These are phyloP conservation scores for Caenorhabditis angaria DNA, from an alignment of 2,888 invertebrate species.

Conservation along the genomic window DNA sequence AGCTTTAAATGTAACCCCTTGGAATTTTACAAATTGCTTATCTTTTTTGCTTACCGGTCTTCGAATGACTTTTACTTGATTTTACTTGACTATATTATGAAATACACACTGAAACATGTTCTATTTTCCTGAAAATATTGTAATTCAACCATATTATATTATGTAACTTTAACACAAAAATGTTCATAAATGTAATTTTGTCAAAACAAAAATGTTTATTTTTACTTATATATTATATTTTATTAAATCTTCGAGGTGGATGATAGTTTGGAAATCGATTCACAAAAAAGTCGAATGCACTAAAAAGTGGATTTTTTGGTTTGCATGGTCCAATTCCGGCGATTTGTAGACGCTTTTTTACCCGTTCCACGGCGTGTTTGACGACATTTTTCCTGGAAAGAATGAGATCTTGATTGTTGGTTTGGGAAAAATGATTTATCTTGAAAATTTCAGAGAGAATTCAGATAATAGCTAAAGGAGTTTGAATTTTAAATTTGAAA, in stretches of 20 bases:
- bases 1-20: background rate
- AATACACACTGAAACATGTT: no score
- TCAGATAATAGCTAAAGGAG: constrained; percentile 1
- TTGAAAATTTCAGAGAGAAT: constrained; percentile 4
- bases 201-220: constrained; percentile 17
- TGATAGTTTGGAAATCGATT: constrained; percentile 36
- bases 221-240: constrained; percentile 13
- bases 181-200: constrained; percentile 13
- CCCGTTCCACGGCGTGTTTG: constrained; percentile 34
- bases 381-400: constrained; percentile 45
- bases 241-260: constrained; percentile 20
- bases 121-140: no score
- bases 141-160: no score
- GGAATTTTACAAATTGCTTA: background rate
- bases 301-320: constrained; percentile 40
- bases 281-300: constrained; percentile 44
- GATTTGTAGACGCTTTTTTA: constrained; percentile 44
- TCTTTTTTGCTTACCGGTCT: background rate
- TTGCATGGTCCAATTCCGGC: constrained; percentile 48
- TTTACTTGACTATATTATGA: no score
- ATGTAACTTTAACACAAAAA: no score
- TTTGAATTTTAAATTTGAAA: background rate
- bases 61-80: background rate
- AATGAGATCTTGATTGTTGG: background rate
- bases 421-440: constrained; percentile 13